Percentiles rank a stretch among this genome's conserved stretches.
phyloP scores from a whole-genome alignment of 2,888 invertebrate genomes.

The Napeogenes inachia region DNA sequence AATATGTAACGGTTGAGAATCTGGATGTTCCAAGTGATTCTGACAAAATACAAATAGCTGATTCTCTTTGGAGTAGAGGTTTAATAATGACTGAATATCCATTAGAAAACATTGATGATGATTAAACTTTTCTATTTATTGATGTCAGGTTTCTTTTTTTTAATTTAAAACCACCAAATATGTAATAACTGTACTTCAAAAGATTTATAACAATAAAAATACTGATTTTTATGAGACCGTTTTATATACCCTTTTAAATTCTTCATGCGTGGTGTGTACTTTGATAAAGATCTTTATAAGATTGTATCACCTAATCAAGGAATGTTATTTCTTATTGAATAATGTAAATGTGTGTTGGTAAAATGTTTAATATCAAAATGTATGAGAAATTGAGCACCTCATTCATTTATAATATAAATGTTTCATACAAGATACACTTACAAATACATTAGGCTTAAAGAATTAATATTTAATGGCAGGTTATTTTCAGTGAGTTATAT shows the following conservation, averaged over 20 bases:
- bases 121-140: conserved; percentile 38
- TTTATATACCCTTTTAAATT: too few species aligned
- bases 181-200: background rate
- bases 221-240: too few species aligned
- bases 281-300: too few species aligned
- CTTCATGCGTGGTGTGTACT: too few species aligned
- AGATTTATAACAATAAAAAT: too few species aligned
- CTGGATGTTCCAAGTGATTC: conserved; percentile 81
- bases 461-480: conserved; percentile 24
- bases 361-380: conserved; percentile 47
- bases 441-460: conserved; percentile 9
- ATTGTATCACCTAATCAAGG: too few species aligned
- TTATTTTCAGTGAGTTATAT: conserved; percentile 12
- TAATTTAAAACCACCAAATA: background rate
- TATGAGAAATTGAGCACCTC: conserved; percentile 61
- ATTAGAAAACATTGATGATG: conserved; percentile 66
- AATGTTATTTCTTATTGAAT: too few species aligned
- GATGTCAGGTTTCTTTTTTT: conserved; percentile 1
- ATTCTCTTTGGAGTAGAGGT: conserved; percentile 89
- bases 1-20: conserved; percentile 83
- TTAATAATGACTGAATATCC: conserved; percentile 85
- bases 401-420: conserved; percentile 45
- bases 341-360: background rate
- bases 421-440: conserved; percentile 13
- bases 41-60: conserved; percentile 81